Percentiles rank a stretch among this genome's conserved stretches.
phyloP scores from a whole-genome alignment of 2,888 invertebrate species.

The Sphaerophoria taeniata region DNA sequence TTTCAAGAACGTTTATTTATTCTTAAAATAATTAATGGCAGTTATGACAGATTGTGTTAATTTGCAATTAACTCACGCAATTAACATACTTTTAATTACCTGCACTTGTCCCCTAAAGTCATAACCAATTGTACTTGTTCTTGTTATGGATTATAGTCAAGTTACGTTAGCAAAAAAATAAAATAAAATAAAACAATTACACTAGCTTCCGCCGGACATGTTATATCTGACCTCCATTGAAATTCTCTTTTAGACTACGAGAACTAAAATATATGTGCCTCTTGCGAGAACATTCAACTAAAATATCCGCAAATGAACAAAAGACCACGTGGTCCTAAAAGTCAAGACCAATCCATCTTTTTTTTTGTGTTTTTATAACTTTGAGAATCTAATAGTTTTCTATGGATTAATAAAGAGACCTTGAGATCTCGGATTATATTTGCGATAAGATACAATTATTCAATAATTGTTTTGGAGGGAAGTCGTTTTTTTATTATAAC shows the following conservation, averaged over 20 bases:
- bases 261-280: conserved; percentile 21
- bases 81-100: conserved; percentile 37
- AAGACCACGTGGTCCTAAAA: conserved; percentile 43
- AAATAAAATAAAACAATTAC: conserved; percentile 5
- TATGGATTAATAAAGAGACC: conserved; percentile 37
- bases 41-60: conserved; percentile 7
- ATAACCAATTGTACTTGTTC: conserved; percentile 5
- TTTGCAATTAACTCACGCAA: conserved; percentile 21
- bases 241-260: too few relatives aligned
- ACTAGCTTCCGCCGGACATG: conserved; percentile 52
- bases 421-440: conserved; percentile 32
- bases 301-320: conserved; percentile 49
- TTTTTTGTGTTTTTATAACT: not conserved
- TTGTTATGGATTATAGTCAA: not conserved
- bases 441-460: conserved; percentile 17
- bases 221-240: conserved; percentile 51
- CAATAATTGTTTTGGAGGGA: conserved; percentile 18
- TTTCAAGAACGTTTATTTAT: conserved; percentile 7
- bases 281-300: conserved; percentile 2
- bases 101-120: not conserved
- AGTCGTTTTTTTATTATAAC: not conserved
- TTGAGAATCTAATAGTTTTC: conserved; percentile 37
- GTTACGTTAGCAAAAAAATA: not conserved
- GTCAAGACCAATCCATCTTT: conserved; percentile 23
- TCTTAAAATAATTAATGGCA: conserved; percentile 4